Conservation (phyloP, 2,113 vertebrate species). For the Phyllostomus hastatus region DNA sequence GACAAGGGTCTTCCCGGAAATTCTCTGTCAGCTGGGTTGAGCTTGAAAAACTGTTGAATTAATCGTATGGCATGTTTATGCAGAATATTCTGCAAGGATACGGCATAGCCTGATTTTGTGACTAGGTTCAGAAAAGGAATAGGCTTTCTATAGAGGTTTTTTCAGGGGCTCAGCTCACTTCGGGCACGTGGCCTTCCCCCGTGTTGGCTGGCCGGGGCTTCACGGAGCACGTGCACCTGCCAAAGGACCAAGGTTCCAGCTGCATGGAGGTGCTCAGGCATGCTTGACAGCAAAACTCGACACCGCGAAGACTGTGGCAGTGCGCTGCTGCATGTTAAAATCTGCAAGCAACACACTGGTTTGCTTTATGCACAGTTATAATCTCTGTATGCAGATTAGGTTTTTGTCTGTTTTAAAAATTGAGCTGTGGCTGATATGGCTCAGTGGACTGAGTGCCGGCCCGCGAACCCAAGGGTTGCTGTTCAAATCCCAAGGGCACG, state of each 20-base stretch:
- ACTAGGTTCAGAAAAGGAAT: not conserved
- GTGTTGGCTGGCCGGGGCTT: not conserved
- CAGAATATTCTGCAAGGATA: constrained; percentile 26
- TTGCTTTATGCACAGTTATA: not conserved
- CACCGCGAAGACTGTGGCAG: not conserved
- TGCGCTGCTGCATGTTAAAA: not conserved
- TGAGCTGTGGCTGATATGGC: too few species aligned
- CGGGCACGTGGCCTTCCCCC: not conserved
- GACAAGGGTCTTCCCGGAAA: constrained; percentile 50
- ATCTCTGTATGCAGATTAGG: not conserved
- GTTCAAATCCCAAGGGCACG: too few species aligned
- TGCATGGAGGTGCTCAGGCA: not conserved
- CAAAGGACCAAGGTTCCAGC: not conserved
- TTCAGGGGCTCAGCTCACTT: constrained; percentile 39
- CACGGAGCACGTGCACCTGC: not conserved
- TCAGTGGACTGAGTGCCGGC: too few species aligned
- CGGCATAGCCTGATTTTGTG: not conserved
- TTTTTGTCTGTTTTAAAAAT: not conserved
- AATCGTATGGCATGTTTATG: constrained; percentile 59
- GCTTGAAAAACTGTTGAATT: constrained; percentile 66
- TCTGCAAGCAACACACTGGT: not conserved
- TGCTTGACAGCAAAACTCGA: not conserved
- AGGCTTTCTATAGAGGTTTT: not conserved
- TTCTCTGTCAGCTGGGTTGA: constrained; percentile 55
- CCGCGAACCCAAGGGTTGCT: too few species aligned